These are phyloP conservation scores for Dipodomys spectabilis DNA, from an alignment of 2,113 vertebrate species.

Conservation along the genomic window DNA sequence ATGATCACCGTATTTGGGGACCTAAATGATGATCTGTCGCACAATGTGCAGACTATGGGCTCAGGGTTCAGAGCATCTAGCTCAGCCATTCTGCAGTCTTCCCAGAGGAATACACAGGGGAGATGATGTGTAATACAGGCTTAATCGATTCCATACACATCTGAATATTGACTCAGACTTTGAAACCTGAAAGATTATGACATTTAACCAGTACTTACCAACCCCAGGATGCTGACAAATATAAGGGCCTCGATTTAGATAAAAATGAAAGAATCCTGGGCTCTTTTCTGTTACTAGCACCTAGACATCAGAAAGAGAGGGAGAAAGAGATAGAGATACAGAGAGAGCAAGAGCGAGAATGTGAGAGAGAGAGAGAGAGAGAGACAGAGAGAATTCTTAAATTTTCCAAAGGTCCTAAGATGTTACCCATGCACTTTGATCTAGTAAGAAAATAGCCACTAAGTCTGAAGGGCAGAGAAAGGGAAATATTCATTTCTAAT, in stretches of 20 bases:
- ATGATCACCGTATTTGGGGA: too few relatives aligned
- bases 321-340: too few relatives aligned
- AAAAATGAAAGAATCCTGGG: background rate
- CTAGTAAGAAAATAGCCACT: background rate
- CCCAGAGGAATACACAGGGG: fast-evolving
- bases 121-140: fast-evolving
- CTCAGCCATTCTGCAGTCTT: background rate
- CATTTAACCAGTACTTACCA: background rate
- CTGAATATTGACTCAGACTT: background rate
- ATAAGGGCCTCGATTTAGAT: background rate
- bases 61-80: background rate
- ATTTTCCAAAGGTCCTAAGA: background rate
- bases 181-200: background rate
- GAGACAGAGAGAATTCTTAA: background rate
- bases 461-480: too few relatives aligned
- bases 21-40: background rate
- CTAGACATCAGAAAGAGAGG: too few relatives aligned
- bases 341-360: too few relatives aligned
- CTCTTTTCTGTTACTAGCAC: background rate
- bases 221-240: background rate
- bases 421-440: too few relatives aligned
- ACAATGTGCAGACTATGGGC: background rate
- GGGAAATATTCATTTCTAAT: background rate
- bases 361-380: too few relatives aligned
- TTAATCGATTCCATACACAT: background rate